Conservation (phyloP, 2,113 vertebrate genomes). For the Rhea pennata region DNA sequence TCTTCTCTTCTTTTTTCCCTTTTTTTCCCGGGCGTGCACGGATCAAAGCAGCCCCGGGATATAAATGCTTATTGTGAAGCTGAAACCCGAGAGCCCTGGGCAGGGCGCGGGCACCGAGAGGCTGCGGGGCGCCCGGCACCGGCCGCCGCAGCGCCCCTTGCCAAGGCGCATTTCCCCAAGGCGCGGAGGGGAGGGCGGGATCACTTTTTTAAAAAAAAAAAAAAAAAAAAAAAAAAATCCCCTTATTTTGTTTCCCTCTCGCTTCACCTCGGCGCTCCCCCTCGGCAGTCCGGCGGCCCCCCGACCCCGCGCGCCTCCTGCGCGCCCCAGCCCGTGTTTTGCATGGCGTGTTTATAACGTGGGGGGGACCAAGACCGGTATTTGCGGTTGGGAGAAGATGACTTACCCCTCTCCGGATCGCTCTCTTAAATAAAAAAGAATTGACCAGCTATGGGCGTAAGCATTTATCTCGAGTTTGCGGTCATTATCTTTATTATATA, state of each 20-base stretch:
- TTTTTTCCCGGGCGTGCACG: constrained; percentile 15
- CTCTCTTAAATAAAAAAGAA: constrained; percentile 78
- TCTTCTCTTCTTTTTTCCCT: not conserved
- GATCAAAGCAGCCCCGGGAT: constrained; percentile 67
- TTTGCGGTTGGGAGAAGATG: constrained; percentile 59
- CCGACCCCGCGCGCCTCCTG: constrained; percentile 31
- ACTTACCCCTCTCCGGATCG: constrained; percentile 68
- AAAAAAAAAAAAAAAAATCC: too few relatives aligned
- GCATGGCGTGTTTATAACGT: constrained; percentile 75
- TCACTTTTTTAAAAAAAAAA: too few relatives aligned
- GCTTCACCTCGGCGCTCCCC: constrained; percentile 43
- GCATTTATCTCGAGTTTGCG: constrained; percentile 78
- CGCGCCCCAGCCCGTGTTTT: constrained; percentile 66
- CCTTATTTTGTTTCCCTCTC: not conserved
- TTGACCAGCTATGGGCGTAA: constrained; percentile 68
- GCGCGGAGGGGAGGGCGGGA: accelerated
- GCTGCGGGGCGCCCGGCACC: not conserved
- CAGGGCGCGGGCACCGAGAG: constrained; percentile 43
- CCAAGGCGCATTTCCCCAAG: not conserved
- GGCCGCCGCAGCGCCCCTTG: not conserved
- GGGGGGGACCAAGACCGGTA: constrained; percentile 75
- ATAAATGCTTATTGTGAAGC: constrained; percentile 51
- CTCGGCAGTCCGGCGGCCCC: constrained; percentile 12
- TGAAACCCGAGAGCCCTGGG: constrained; percentile 67
- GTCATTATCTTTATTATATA: constrained; percentile 79